Evolutionary conservation across 2,113 vertebrate genomes (phyloP).

Genomic region (Dolichotis patagonum): DNA sequence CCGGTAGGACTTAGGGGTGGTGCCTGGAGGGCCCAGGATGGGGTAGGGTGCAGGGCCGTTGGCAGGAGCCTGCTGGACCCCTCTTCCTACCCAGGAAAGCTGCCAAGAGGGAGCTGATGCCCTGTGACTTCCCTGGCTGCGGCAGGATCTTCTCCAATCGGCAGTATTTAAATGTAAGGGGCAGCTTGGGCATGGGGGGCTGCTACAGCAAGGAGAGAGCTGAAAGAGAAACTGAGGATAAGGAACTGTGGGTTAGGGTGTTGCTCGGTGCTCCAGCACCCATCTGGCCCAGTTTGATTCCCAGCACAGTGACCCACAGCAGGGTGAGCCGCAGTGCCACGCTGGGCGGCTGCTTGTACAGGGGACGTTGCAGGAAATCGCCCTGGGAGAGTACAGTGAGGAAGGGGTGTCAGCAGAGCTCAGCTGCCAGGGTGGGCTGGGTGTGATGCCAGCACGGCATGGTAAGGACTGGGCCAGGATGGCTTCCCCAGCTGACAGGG

Average conservation of each 20-base stretch:
- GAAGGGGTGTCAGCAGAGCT: not conserved
- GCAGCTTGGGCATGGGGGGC: not conserved
- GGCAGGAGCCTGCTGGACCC: not conserved
- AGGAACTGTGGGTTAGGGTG: not conserved
- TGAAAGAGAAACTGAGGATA: not conserved
- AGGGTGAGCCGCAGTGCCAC: not conserved
- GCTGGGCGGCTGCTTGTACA: not conserved
- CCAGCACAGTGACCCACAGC: not conserved
- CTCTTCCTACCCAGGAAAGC: slow-evolving; percentile 85
- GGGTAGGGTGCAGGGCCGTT: not conserved
- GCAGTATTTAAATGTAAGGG: slow-evolving; percentile 91
- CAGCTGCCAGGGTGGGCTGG: not conserved
- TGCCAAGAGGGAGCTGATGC: slow-evolving; percentile 87
- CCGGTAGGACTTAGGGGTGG: slow-evolving; percentile 80
- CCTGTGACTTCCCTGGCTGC: slow-evolving; percentile 90
- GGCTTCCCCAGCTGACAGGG: not conserved
- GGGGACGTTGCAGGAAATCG: not conserved
- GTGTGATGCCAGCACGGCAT: rapidly evolving
- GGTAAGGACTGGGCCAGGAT: not conserved
- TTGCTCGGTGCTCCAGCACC: not conserved
- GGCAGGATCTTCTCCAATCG: slow-evolving; percentile 91
- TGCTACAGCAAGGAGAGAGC: not conserved
- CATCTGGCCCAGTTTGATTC: not conserved
- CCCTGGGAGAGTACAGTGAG: not conserved
- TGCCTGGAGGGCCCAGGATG: not conserved